Conservation (phyloP, 2,888 invertebrate species). For the Mesodorylaimus sp. region DNA sequence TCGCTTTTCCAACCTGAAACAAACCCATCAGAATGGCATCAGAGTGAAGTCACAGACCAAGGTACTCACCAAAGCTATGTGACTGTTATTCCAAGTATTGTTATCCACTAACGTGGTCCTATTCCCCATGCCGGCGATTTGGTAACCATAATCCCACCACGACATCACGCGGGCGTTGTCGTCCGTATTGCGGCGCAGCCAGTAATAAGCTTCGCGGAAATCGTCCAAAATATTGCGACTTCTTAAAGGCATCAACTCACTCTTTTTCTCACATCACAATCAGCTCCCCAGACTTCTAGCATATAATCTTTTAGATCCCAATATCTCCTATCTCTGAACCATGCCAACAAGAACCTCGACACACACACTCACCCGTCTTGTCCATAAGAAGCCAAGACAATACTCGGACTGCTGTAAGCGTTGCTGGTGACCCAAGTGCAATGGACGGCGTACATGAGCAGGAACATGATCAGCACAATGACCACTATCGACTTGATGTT, state of each 20-base stretch:
- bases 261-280: too few relatives aligned
- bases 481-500: constrained; percentile 78
- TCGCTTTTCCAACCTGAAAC: constrained; percentile 71
- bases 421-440: constrained; percentile 99
- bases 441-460: constrained; percentile 90
- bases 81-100: constrained; percentile 99
- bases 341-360: too few relatives aligned
- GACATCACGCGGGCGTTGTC: constrained; percentile 93
- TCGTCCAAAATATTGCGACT: constrained; percentile 87
- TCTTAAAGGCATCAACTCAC: too few relatives aligned
- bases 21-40: too few relatives aligned
- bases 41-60: too few relatives aligned
- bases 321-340: too few relatives aligned
- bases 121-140: constrained; percentile 99
- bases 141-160: constrained; percentile 98
- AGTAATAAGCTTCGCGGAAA: constrained; percentile 96
- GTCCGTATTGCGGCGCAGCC: constrained; percentile 90
- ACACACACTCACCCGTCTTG: constrained; percentile 63
- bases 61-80: constrained; percentile 68
- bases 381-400: constrained; percentile 89
- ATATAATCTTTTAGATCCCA: too few relatives aligned
- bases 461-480: constrained; percentile 67
- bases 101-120: constrained; percentile 95
- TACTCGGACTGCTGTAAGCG: constrained; percentile 95
- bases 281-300: too few relatives aligned